phyloP scores from a whole-genome alignment of 2,888 invertebrate species.

The Xestia sexstrigata region DNA sequence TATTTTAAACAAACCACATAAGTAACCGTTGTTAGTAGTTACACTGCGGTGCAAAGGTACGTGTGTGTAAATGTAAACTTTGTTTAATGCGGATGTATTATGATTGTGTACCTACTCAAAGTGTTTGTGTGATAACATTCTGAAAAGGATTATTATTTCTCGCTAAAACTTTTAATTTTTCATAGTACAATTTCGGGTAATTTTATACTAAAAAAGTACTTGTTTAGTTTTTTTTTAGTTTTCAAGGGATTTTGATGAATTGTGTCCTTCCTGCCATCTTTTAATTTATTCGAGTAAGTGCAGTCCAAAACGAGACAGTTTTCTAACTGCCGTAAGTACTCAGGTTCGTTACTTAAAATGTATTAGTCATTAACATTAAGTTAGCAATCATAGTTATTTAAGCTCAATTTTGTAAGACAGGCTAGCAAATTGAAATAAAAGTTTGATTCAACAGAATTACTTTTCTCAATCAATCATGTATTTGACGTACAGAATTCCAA shows the following conservation, averaged over 20 bases:
- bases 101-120: not conserved
- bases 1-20: constrained; percentile 66
- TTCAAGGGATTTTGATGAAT: not conserved
- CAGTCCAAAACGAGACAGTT: not conserved
- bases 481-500: not conserved
- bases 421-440: not conserved
- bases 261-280: not conserved
- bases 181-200: not conserved
- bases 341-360: not conserved
- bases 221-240: not conserved
- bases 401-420: not conserved
- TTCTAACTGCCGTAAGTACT: not conserved
- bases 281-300: not conserved
- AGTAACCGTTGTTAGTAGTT: constrained; percentile 61
- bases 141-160: not conserved
- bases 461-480: not conserved
- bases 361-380: not conserved
- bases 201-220: not conserved
- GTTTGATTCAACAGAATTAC: not conserved
- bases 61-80: constrained; percentile 44
- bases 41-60: constrained; percentile 49
- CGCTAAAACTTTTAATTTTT: not conserved
- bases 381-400: not conserved
- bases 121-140: not conserved
- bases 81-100: constrained; percentile 50